These are phyloP conservation scores for Rhinoraja longicauda DNA, from an alignment of 2,797 vertebrate genomes.

Conservation along the genomic window DNA sequence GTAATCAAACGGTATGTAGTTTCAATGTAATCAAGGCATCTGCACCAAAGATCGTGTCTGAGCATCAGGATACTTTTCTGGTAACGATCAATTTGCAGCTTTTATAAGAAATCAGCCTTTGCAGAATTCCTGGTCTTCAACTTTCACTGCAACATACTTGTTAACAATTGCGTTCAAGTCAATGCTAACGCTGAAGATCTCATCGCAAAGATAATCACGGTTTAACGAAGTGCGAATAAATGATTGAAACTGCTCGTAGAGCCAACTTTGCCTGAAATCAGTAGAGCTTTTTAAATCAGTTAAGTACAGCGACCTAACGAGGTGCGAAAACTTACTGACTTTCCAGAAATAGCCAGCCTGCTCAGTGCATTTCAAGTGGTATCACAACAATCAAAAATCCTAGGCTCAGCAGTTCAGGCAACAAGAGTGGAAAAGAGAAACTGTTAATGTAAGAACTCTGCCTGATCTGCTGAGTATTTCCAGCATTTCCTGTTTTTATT, in stretches of 20 bases:
- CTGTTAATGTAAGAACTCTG: too few relatives aligned
- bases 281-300: not conserved
- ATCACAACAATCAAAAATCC: not conserved
- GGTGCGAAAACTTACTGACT: constrained; percentile 11
- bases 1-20: not conserved
- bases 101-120: not conserved
- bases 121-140: not conserved
- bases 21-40: not conserved
- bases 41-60: not conserved
- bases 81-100: not conserved
- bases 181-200: not conserved
- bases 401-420: too few relatives aligned
- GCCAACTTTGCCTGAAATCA: not conserved
- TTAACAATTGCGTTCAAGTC: not conserved
- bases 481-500: too few relatives aligned
- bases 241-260: not conserved
- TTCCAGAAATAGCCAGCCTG: not conserved
- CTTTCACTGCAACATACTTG: not conserved
- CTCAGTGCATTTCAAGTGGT: not conserved
- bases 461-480: too few relatives aligned
- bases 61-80: not conserved
- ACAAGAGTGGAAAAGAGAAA: too few relatives aligned
- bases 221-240: not conserved
- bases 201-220: not conserved
- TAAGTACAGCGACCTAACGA: not conserved